phyloP scores from a whole-genome alignment of 2,797 vertebrate species.

The Linurgus olivaceus region DNA sequence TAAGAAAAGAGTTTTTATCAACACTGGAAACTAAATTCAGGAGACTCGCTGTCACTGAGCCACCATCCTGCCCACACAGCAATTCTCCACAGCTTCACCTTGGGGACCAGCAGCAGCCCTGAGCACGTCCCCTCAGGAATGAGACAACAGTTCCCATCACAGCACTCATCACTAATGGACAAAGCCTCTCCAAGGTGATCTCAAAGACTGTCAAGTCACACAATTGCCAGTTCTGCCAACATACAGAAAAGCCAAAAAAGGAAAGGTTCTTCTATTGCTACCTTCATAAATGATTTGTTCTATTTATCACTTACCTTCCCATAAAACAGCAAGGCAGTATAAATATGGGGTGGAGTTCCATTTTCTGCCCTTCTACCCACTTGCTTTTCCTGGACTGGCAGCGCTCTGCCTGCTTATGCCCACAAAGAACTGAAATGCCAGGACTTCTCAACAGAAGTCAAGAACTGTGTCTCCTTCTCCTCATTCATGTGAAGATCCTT shows the following conservation, averaged over 20 bases:
- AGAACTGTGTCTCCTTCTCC: neutral
- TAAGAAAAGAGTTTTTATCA: neutral
- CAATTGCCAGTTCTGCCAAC: neutral
- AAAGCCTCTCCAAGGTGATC: neutral
- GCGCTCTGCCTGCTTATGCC: neutral
- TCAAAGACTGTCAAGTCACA: neutral
- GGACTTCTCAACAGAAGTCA: rapidly evolving
- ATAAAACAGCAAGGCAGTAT: neutral
- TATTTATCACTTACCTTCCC: neutral
- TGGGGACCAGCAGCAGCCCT: neutral
- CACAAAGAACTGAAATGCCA: neutral
- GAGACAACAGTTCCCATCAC: neutral
- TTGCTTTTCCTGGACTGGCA: neutral
- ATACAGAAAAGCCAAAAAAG: neutral
- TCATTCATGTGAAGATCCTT: rapidly evolving
- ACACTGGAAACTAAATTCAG: neutral
- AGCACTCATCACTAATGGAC: neutral
- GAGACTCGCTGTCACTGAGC: neutral
- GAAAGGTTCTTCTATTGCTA: neutral
- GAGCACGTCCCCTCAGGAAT: neutral
- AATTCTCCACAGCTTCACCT: rapidly evolving
- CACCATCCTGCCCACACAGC: rapidly evolving
- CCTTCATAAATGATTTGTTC: neutral
- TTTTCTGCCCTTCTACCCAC: neutral
- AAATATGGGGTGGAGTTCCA: neutral